Base-by-base conservation (phyloP, 2,797 vertebrate genomes). In the Muscicapa striata region DNA sequence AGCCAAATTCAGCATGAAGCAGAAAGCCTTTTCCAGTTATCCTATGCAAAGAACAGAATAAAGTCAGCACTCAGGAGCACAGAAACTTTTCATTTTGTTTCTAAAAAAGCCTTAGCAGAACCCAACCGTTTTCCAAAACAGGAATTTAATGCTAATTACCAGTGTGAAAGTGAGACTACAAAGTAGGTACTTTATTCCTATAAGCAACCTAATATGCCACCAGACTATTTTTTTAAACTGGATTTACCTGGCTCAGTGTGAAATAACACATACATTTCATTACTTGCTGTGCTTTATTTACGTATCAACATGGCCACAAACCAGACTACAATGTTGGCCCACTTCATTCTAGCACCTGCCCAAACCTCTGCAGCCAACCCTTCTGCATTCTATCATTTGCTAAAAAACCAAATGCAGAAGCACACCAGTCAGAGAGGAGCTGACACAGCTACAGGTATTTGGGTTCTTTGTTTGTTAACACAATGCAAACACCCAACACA, bases 1-100 rank as follows among this genome's bases (percentile, higher is more conserved):
- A 97, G 90, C 94, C 81, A 72, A 93, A 81, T 94, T 95, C 82
- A 84, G 70, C 40, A 23, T 82, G 77, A 90, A 93, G 70, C 72
- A 83, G 84, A 95, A 89, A 94, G 58, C 40, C 55, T 73, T 29
- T 58, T 84, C 84, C 59, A 43, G 46, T 77, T 89, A 79, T 81
- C 55, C 57, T 61, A 76, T 38, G 59, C 15, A 69, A 93, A 96
- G 51, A 43, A 55, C 15, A 75, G 43, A 91, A 78, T 58, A 84
- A 82, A 86, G 34, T 83, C 74, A 84, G 46, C 11, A 24, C 27
- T 70, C 32, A 18, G 41, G 36, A 85, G 73, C 54, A 52, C 20
- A 77, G 61, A 58, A 79, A 78, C 36, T 86, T 94, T 73, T 73
- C 45, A 54, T 73, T 92, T 80, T 64, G 2, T 52, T 91, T 90